These are phyloP conservation scores for Tupiocoris notatus DNA, from an alignment of 2,888 invertebrate genomes.

Conservation along the genomic window DNA sequence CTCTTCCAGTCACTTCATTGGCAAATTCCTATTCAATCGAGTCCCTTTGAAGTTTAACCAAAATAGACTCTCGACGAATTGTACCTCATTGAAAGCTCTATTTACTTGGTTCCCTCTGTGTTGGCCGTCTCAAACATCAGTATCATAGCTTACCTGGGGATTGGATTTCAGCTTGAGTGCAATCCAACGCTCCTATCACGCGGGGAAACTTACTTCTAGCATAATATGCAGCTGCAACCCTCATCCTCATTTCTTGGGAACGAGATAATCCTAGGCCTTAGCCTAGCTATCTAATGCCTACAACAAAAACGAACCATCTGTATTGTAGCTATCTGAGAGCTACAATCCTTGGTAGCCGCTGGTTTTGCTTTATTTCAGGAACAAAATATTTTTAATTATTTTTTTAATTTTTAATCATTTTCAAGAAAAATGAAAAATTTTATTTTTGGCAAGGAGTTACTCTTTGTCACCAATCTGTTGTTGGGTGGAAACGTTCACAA, in stretches of 20 bases:
- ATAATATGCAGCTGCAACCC: not conserved
- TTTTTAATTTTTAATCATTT: no score
- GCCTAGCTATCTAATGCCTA: not conserved
- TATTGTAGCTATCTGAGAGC: no score
- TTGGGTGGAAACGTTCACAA: no score
- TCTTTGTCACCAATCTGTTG: no score
- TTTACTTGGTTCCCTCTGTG: not conserved
- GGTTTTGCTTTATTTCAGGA: no score
- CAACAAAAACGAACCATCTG: not conserved
- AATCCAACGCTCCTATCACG: constrained; percentile 1
- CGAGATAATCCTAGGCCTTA: not conserved
- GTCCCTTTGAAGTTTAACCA: not conserved
- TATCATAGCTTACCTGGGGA: not conserved
- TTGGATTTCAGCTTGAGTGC: constrained; percentile 3
- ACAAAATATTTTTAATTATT: no score
- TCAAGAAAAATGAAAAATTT: no score
- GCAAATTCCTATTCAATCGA: not conserved
- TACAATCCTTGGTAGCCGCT: no score
- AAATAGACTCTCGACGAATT: not conserved
- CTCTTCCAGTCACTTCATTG: no score
- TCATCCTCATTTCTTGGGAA: not conserved
- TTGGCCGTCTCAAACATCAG: not conserved
- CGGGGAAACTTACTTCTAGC: not conserved
- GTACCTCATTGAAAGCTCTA: not conserved
- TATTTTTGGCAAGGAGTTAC: no score